phyloP scores from a whole-genome alignment of 1,140 invertebrate genomes.

The Leguminivora glycinivorella region DNA sequence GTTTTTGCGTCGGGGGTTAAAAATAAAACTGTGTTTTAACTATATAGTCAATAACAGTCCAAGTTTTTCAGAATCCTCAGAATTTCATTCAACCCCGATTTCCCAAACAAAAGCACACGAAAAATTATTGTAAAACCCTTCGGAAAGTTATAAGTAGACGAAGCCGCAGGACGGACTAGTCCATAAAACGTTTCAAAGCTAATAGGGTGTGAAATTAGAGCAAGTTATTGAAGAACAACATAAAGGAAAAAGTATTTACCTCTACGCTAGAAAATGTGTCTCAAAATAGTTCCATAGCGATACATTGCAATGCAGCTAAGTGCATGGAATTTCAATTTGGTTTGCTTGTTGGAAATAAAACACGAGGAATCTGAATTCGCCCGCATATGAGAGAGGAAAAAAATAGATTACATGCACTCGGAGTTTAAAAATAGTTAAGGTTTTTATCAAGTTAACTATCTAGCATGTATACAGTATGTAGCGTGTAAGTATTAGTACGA shows the following conservation, averaged over 20 bases:
- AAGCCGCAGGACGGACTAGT: neutral
- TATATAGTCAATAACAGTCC: too few relatives aligned
- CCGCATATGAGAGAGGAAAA: neutral
- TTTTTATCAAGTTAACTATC: too few relatives aligned
- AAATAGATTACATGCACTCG: neutral
- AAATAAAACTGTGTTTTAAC: too few relatives aligned
- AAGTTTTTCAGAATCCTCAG: too few relatives aligned
- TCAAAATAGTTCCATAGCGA: neutral
- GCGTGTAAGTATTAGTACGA: too few relatives aligned
- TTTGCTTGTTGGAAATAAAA: slow-evolving; percentile 4
- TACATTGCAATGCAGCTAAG: slow-evolving; percentile 19
- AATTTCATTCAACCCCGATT: too few relatives aligned
- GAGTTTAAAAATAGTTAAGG: too few relatives aligned
- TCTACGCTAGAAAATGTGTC: neutral
- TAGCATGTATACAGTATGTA: too few relatives aligned
- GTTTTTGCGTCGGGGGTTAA: too few relatives aligned
- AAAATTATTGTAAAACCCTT: too few relatives aligned
- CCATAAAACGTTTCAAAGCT: neutral
- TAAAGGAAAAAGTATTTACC: too few relatives aligned
- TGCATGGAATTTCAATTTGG: slow-evolving; percentile 24
- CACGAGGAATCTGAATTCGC: slow-evolving; percentile 2
- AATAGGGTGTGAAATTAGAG: slow-evolving; percentile 6
- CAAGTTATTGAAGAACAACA: neutral
- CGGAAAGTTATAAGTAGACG: neutral
- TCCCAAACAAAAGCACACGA: too few relatives aligned